Evolutionary conservation across 2,888 invertebrate genomes (phyloP).

Genomic region (Spilosoma lubricipeda): DNA sequence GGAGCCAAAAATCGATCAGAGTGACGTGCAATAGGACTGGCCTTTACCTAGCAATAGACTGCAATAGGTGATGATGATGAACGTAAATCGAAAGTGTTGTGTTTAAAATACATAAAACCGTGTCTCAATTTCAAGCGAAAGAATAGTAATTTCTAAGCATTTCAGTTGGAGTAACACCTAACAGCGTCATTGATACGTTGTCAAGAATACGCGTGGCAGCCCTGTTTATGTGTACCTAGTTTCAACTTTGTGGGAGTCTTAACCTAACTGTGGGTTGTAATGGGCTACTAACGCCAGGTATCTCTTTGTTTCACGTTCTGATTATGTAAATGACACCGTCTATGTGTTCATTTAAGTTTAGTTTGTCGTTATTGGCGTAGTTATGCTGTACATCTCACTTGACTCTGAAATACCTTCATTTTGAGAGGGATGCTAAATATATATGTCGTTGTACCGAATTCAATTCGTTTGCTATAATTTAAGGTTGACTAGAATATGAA

Average conservation of each 20-base stretch:
- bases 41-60: no score
- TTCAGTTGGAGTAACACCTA: not conserved
- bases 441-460: not conserved
- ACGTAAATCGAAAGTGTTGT: not conserved
- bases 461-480: not conserved
- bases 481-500: not conserved
- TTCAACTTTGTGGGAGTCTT: constrained; percentile 29
- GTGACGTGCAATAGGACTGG: no score
- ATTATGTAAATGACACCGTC: constrained; percentile 33
- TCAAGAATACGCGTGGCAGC: not conserved
- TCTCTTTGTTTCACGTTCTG: constrained; percentile 27
- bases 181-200: not conserved
- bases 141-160: no score
- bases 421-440: not conserved
- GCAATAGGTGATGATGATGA: no score
- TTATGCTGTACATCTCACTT: not conserved
- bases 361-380: constrained; percentile 21
- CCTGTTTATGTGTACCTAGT: constrained; percentile 4
- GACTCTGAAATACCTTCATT: not conserved
- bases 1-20: no score
- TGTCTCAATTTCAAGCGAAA: not conserved
- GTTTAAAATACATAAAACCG: not conserved
- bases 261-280: constrained; percentile 35
- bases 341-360: constrained; percentile 35
- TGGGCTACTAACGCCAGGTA: constrained; percentile 26